These are phyloP conservation scores for Drosophila mayaguana DNA, from an alignment of 2,888 invertebrate genomes.

Conservation along the genomic window DNA sequence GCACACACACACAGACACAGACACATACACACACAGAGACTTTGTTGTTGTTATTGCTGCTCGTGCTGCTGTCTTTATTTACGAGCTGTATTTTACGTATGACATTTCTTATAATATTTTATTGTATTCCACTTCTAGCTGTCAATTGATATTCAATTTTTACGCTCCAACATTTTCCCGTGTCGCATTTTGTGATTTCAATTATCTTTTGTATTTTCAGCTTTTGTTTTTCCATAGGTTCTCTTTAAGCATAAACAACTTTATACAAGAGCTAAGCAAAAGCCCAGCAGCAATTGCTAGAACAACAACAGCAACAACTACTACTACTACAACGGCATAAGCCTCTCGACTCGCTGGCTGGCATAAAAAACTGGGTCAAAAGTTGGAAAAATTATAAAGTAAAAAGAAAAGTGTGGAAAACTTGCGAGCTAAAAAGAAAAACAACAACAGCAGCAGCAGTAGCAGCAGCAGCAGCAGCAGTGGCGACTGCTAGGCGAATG, in stretches of 20 bases:
- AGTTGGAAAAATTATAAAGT: slow-evolving; percentile 78
- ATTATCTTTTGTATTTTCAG: background rate
- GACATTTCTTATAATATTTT: slow-evolving; percentile 43
- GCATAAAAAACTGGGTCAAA: slow-evolving; percentile 73
- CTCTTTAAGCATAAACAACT: slow-evolving; percentile 35
- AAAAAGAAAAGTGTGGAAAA: slow-evolving; percentile 75
- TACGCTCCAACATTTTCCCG: slow-evolving; percentile 13
- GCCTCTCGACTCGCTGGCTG: slow-evolving; percentile 36
- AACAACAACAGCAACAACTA: slow-evolving; percentile 22
- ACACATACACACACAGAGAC: background rate
- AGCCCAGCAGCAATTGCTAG: slow-evolving; percentile 21
- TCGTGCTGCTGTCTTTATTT: slow-evolving; percentile 35
- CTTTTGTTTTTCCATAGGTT: slow-evolving; percentile 1
- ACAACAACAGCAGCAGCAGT: slow-evolving; percentile 19
- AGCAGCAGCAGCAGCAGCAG: slow-evolving; percentile 23
- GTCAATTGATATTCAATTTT: slow-evolving; percentile 21
- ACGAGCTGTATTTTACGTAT: slow-evolving; percentile 26
- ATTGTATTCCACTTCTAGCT: slow-evolving; percentile 38
- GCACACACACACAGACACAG: background rate
- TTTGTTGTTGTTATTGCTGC: background rate
- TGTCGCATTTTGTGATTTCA: background rate
- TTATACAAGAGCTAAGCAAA: slow-evolving; percentile 24
- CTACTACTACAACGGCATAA: background rate
- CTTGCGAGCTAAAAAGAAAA: slow-evolving; percentile 53
- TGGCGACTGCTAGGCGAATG: slow-evolving; percentile 49